Evolutionary conservation across 2,888 invertebrate species (phyloP).

Genomic region (Brenthis ino): DNA sequence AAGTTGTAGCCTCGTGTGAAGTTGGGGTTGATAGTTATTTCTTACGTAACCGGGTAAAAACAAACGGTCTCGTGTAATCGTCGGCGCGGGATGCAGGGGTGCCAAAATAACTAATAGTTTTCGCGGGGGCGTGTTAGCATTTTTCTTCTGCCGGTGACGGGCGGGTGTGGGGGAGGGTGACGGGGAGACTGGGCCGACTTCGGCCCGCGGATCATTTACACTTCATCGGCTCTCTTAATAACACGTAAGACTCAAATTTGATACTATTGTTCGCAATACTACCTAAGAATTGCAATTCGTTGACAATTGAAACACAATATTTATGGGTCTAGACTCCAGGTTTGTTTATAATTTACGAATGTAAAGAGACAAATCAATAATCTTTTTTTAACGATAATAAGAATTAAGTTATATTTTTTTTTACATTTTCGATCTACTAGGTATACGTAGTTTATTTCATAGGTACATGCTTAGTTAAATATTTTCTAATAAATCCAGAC

Average conservation of each 20-base stretch:
- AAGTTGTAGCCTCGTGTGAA: neutral
- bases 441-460: no score
- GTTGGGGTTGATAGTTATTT: constrained; percentile 13
- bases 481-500: neutral
- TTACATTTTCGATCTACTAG: no score
- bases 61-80: constrained; percentile 57
- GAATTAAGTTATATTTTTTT: no score
- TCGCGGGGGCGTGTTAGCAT: constrained; percentile 82
- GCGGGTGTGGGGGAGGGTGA: constrained; percentile 49
- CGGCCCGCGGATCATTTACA: constrained; percentile 79
- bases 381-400: no score
- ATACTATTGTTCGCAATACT: constrained; percentile 24
- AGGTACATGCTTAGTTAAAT: no score
- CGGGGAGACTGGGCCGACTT: constrained; percentile 49
- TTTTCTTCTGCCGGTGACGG: constrained; percentile 81
- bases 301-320: neutral
- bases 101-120: constrained; percentile 83
- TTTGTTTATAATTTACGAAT: no score
- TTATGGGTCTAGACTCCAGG: neutral
- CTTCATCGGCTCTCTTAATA: constrained; percentile 78
- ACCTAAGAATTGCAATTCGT: constrained; percentile 2
- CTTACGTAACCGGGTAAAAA: constrained; percentile 37
- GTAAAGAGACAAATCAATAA: no score
- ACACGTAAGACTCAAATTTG: constrained; percentile 41
- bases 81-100: constrained; percentile 72